These are phyloP conservation scores for Tillus elongatus DNA, from an alignment of 2,888 invertebrate genomes.

Conservation along the genomic window DNA sequence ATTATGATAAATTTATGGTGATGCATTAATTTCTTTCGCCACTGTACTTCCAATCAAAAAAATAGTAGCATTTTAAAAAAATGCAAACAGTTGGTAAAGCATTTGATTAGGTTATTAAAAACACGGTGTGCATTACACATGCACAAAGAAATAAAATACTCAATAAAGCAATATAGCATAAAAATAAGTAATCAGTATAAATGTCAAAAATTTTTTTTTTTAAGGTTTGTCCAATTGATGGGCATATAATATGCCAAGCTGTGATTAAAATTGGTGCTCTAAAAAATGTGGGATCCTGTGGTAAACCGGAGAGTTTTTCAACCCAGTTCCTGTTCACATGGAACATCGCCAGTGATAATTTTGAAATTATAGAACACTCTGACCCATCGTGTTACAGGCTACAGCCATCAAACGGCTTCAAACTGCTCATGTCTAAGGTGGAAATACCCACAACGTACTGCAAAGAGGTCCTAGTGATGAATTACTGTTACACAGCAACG, in stretches of 20 bases:
- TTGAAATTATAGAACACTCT: slow-evolving; percentile 35
- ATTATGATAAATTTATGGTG: too few relatives aligned
- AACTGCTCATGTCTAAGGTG: slow-evolving; percentile 25
- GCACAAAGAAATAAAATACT: too few relatives aligned
- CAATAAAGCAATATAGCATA: too few relatives aligned
- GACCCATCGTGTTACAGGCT: slow-evolving; percentile 28
- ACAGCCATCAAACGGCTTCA: slow-evolving; percentile 26
- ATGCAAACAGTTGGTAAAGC: too few relatives aligned
- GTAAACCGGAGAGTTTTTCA: slow-evolving; percentile 32
- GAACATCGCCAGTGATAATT: slow-evolving; percentile 38
- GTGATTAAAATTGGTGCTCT: slow-evolving; percentile 40
- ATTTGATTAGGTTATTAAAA: too few relatives aligned
- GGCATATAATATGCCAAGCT: slow-evolving; percentile 40
- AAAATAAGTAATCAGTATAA: too few relatives aligned
- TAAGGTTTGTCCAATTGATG: slow-evolving; percentile 41
- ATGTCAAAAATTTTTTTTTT: too few relatives aligned
- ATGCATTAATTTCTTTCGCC: too few relatives aligned
- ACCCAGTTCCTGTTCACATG: slow-evolving; percentile 38
- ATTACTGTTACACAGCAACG: slow-evolving; percentile 29
- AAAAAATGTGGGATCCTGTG: slow-evolving; percentile 25
- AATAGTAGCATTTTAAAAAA: too few relatives aligned
- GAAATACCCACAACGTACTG: slow-evolving; percentile 26
- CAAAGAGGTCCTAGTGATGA: slow-evolving; percentile 34
- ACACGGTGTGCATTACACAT: too few relatives aligned
- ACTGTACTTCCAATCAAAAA: too few relatives aligned